phyloP scores from a whole-genome alignment of 1,140 invertebrate species.

The Drosophila sproati region DNA sequence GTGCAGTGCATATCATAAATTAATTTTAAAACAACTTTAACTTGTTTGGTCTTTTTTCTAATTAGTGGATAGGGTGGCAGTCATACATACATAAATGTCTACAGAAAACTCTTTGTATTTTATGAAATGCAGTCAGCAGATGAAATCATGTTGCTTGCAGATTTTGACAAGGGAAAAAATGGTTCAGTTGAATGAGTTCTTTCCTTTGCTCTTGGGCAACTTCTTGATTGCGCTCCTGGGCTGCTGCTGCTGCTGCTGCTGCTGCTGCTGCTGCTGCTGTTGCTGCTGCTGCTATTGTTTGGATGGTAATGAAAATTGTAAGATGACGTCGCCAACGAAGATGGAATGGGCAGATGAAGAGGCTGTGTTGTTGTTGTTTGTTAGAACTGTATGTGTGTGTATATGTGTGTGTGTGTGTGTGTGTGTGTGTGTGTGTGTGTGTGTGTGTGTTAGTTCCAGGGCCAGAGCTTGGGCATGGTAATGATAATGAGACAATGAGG shows the following conservation, averaged over 20 bases:
- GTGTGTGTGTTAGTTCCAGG: too few species aligned
- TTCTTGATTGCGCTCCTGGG: neutral
- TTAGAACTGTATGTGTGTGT: too few species aligned
- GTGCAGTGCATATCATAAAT: too few species aligned
- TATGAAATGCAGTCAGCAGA: neutral
- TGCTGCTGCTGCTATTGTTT: slow-evolving; percentile 22
- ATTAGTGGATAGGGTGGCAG: too few species aligned
- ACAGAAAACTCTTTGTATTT: too few species aligned
- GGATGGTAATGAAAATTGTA: slow-evolving; percentile 72
- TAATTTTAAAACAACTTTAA: too few species aligned
- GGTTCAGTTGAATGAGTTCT: neutral
- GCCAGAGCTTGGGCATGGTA: slow-evolving; percentile 35
- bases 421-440: neutral
- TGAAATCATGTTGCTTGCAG: neutral
- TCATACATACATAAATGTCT: too few species aligned
- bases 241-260: neutral
- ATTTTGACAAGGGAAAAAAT: neutral
- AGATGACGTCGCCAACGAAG: slow-evolving; percentile 46
- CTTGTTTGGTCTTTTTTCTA: too few species aligned
- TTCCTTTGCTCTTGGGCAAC: neutral
- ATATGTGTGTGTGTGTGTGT: neutral
- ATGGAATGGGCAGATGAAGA: neutral
- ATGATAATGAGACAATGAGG: slow-evolving; percentile 70
- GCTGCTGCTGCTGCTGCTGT: slow-evolving; percentile 3
- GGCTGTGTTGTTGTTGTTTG: too few species aligned